phyloP scores from a whole-genome alignment of 2,113 vertebrate species.

The Ibidorhyncha struthersii region DNA sequence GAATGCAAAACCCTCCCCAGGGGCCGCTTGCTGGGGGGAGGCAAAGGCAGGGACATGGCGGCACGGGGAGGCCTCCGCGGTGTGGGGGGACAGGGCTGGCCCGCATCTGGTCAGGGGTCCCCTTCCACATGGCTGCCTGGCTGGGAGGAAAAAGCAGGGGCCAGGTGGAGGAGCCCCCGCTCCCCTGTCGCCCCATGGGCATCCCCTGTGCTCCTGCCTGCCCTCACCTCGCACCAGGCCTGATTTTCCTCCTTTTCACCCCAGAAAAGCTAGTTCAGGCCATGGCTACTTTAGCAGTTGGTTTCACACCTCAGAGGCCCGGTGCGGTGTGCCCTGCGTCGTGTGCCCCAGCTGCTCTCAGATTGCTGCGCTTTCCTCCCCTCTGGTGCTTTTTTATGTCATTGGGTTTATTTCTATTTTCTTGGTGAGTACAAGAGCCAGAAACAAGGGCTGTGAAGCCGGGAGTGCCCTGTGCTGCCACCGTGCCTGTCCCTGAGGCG shows the following conservation, averaged over 20 bases:
- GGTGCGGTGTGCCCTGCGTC: fast-evolving
- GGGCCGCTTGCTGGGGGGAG: neutral
- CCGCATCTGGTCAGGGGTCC: fast-evolving
- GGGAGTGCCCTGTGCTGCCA: neutral
- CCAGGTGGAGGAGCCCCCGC: neutral
- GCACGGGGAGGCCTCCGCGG: neutral
- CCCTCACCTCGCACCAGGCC: neutral
- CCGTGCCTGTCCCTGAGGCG: fast-evolving
- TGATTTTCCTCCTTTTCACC: too few species aligned
- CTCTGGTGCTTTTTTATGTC: neutral
- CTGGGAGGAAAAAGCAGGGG: neutral
- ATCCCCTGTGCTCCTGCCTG: neutral
- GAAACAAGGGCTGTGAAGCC: neutral
- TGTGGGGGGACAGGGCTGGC: too few species aligned
- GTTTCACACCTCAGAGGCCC: neutral
- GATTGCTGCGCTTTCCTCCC: neutral
- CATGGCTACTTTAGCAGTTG: neutral
- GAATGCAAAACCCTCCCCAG: too few species aligned
- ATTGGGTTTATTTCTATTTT: neutral
- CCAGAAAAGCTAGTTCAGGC: neutral
- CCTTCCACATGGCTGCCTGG: fast-evolving
- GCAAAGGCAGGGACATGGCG: neutral
- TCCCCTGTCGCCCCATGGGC: neutral
- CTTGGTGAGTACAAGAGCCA: neutral
- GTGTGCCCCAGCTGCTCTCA: neutral